Evolutionary conservation across 1,140 invertebrate genomes (phyloP), one percentile per base, ranked within the genome.

Genomic region (Teleopsis dalmanni): DNA sequence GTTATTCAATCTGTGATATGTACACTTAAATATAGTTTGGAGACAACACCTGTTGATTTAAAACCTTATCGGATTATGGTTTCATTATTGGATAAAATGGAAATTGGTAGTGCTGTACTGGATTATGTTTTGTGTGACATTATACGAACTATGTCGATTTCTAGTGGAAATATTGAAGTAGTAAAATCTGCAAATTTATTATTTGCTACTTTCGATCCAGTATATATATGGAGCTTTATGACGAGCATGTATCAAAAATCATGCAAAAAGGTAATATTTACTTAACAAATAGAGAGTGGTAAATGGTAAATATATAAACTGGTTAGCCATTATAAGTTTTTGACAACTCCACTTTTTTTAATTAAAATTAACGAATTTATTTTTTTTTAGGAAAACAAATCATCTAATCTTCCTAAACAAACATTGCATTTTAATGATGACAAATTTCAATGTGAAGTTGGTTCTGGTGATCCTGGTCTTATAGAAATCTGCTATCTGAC

Each of bases 81-180:
- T 7, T 92, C 89, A 29, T 73, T 96, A 25, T 73, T 95, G 19
- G 92, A 96, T 65, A 90, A 93, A 70, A 83, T 85, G 31, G 91
- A 95, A 71, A 88, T 95, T 47, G 88, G 89, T 10, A 81, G 83
- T 37, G 78, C 83, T 9, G 90, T 95, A 54, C 67, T 95, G 41
- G 89, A 94, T 60, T 84, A 86, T 69, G 85, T 93, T 48, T 75
- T 95, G 7, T 81, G 87, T 51, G 87, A 94, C 66, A 83, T 95
- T 42, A 88, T 95, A 69, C 80, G 88, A 21, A 64, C 75, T 18
- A 62, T 76, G 55, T 75, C 67, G 46, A 55, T 68, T 9, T 65
- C 61, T 23, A 64, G 57, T 43, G 62, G 58, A 5, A 68, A 68
- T 51, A 53, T 56, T 35, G 68, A 84, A 60, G 75, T 92, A 5